Base-by-base conservation (phyloP, 2,113 vertebrate species). In the Colius striatus region DNA sequence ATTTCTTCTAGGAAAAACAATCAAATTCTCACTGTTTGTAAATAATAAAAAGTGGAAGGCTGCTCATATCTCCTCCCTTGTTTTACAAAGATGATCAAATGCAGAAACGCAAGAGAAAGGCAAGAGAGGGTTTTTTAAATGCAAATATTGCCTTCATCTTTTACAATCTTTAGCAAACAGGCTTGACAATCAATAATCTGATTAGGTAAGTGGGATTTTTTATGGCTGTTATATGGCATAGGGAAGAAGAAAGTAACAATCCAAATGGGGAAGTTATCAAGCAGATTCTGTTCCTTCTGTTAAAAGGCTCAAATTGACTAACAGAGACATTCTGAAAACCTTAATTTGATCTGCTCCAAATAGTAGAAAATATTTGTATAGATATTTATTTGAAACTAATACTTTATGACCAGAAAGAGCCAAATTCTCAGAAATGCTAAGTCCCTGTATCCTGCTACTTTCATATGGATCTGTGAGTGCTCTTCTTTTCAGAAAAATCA, bases 171-270 rank as follows among this genome's bases (percentile, higher is more conserved):
- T 87, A 89, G 84, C 77, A 91, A 95, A 92, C 57, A 95, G 55
- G 38, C 12, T 86, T 90, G 84, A 77, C 58, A 71, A 55, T 92
- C 87, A 90, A 90, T 88, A 94, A 90, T 78, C 67, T 75, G 77
- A 62, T 82, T 93, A 95, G 55, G 48, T 74, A 91, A 96, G 91
- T 41, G 63, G 68, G 63, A 90, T 21, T 48, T 84, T 92, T 95
- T 95, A 67, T 74, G 60, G 26, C 48, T 85, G 75, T 41, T 41
- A 41, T 63, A 83, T 75, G 29, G 48, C 45, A 83, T 6, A 81
- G 15, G 58, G 41, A 86, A 21, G 32, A 91, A 93, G 53, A 90
- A 95, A 80, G 54, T 61, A 53, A 74, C 76, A 81, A 84, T 67
- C 81, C 50, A 90, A 88, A 84, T 61, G 21, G 65, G n/a, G 72